Conservation (phyloP, 2,888 invertebrate genomes). For the Zaprionus obscuricornis region DNA sequence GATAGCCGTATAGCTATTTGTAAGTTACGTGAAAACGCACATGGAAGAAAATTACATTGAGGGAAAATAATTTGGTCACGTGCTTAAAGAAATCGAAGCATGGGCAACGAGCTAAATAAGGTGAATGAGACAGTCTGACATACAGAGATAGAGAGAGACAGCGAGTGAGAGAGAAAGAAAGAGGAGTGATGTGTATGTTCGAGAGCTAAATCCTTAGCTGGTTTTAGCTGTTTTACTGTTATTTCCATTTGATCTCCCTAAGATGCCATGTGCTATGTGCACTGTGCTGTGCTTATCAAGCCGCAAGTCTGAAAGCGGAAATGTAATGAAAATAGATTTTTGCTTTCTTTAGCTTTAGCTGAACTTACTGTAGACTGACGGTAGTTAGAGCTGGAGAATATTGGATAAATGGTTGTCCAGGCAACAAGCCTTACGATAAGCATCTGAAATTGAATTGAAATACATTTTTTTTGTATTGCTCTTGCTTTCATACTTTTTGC, state of each 20-base stretch:
- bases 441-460: conserved; percentile 71
- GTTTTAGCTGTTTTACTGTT: conserved; percentile 49
- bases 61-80: conserved; percentile 67
- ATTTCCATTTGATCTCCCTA: conserved; percentile 55
- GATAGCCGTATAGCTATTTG: no score
- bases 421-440: conserved; percentile 50
- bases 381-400: background rate
- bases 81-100: conserved; percentile 56
- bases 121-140: no score
- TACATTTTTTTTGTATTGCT: conserved; percentile 43
- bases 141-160: no score
- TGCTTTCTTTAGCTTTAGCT: conserved; percentile 12
- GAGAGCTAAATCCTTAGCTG: no score
- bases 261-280: background rate
- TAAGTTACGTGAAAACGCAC: no score
- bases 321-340: conserved; percentile 69
- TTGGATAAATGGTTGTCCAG: conserved; percentile 37
- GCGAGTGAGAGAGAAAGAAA: no score
- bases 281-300: conserved; percentile 58
- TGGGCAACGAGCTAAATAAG: no score
- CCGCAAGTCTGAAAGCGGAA: conserved; percentile 53
- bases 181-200: no score
- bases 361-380: background rate
- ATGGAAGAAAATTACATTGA: conserved; percentile 1
- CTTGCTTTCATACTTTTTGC: background rate